phyloP scores from a whole-genome alignment of 2,797 vertebrate species.

The Poeciliopsis paucimaculata region DNA sequence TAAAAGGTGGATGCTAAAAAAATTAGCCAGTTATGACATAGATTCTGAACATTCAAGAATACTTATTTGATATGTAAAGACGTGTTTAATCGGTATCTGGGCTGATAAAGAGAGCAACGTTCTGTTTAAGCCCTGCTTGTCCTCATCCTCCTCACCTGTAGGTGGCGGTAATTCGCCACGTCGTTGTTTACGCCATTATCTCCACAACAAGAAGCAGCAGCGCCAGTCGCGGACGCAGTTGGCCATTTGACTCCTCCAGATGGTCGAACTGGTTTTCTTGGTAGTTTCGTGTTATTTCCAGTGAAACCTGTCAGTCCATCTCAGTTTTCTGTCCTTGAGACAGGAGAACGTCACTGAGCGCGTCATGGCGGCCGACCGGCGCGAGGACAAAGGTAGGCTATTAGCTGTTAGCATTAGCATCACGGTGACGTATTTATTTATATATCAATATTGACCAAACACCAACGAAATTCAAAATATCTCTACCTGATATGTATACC shows the following conservation, averaged over 20 bases:
- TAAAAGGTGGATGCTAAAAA: no score
- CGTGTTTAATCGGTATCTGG: neutral
- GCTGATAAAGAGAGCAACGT: neutral
- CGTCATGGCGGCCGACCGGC: slow-evolving; percentile 88
- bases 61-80: no score
- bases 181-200: neutral
- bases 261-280: neutral
- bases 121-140: neutral
- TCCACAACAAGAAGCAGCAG: neutral
- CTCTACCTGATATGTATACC: neutral
- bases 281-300: neutral
- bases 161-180: neutral
- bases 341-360: slow-evolving; percentile 18
- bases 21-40: no score
- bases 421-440: slow-evolving; percentile 21
- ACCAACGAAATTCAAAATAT: neutral
- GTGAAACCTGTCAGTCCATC: rapidly evolving
- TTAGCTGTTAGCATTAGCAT: slow-evolving; percentile 40
- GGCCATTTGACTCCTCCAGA: slow-evolving; percentile 26
- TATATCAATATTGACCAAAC: neutral
- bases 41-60: no score
- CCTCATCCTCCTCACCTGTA: neutral
- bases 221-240: slow-evolving; percentile 1
- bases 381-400: slow-evolving; percentile 89
- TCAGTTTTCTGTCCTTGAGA: neutral